Evolutionary conservation across 2,113 vertebrate species (phyloP).

Genomic region (Cathartes aura): DNA sequence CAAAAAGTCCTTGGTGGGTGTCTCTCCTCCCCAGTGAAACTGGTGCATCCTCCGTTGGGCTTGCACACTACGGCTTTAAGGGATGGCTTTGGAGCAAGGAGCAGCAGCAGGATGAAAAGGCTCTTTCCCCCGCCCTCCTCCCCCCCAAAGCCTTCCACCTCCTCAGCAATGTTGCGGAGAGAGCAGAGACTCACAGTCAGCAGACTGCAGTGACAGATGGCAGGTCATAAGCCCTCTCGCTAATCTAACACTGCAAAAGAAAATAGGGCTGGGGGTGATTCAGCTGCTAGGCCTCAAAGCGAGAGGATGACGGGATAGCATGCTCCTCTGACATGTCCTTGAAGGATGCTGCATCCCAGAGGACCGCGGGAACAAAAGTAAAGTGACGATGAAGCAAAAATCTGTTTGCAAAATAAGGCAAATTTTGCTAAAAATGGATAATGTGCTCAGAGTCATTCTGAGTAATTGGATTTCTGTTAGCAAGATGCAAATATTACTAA

Average conservation of each 20-base stretch:
- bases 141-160: constrained; percentile 40
- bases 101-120: constrained; percentile 1
- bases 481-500: constrained; percentile 44
- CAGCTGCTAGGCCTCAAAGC: constrained; percentile 58
- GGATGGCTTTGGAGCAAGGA: constrained; percentile 32
- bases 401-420: constrained; percentile 17
- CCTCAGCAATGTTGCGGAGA: constrained; percentile 62
- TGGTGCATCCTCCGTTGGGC: rapidly evolving
- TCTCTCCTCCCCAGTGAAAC: not conserved
- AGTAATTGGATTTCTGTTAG: constrained; percentile 54
- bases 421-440: constrained; percentile 43
- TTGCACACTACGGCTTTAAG: rapidly evolving
- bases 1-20: rapidly evolving
- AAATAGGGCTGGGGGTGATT: constrained; percentile 69
- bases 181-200: constrained; percentile 57
- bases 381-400: constrained; percentile 41
- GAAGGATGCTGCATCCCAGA: constrained; percentile 54
- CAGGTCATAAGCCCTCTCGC: constrained; percentile 66
- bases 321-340: constrained; percentile 63
- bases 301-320: constrained; percentile 50
- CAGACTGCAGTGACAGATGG: constrained; percentile 74
- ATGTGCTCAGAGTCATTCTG: constrained; percentile 19
- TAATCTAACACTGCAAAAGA: constrained; percentile 72
- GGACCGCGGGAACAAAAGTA: constrained; percentile 28
- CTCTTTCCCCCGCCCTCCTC: not conserved